Percentiles rank a stretch among this genome's conserved stretches.
Conservation (phyloP, 53 echinoderm and acorn worm genomes). For the Glandiceps talaboti region DNA sequence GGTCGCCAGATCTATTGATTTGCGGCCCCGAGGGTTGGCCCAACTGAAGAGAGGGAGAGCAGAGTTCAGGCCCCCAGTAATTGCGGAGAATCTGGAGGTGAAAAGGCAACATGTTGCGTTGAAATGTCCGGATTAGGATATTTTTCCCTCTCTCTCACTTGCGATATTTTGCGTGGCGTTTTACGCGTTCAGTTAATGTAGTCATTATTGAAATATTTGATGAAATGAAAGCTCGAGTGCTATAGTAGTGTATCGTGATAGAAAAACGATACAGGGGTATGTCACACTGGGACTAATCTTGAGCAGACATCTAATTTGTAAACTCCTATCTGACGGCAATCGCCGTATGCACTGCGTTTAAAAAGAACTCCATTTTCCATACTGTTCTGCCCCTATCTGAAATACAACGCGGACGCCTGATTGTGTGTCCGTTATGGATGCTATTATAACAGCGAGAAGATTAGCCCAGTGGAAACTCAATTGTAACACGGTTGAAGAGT, state of each 20-base stretch:
- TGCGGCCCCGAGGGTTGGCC: background rate
- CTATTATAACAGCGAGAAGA: background rate
- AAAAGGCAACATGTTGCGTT: background rate
- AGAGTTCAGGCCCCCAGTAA: background rate
- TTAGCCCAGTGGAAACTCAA: background rate
- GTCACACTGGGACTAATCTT: too few relatives aligned
- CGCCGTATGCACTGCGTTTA: background rate
- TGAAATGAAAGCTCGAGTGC: too few relatives aligned
- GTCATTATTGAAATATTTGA: too few relatives aligned
- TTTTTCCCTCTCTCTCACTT: too few relatives aligned
- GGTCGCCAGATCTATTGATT: background rate
- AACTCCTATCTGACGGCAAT: background rate
- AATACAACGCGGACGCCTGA: background rate
- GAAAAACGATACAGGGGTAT: too few relatives aligned
- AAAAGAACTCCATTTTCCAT: background rate
- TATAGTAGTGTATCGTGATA: too few relatives aligned
- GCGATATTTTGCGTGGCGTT: too few relatives aligned
- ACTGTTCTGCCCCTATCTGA: background rate
- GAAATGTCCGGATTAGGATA: too few relatives aligned
- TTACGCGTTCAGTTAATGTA: too few relatives aligned
- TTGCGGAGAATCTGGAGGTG: background rate
- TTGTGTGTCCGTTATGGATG: background rate
- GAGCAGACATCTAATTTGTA: background rate
- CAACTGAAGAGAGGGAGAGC: background rate
- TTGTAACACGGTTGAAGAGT: background rate